Evolutionary conservation across 2,113 vertebrate species (phyloP), one percentile per base, ranked within the genome.

Genomic region (Alligator mississippiensis): DNA sequence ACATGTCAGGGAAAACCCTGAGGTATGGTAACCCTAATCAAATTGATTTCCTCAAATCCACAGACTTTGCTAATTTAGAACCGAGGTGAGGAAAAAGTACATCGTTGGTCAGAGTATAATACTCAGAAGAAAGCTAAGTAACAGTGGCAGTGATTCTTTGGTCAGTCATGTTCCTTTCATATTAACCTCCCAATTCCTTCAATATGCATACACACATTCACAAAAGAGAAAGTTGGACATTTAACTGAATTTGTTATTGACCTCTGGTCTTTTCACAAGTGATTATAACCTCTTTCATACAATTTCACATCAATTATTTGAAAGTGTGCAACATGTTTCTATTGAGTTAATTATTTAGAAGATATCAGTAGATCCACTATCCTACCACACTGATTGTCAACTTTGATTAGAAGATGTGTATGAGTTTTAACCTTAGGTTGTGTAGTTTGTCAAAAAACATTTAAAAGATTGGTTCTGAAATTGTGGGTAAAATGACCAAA

Each of bases 1-100:
- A 47, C 47, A 47, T 9, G 47, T 47, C 47, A 47, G 47, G 47
- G 47, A 47, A 47, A 47, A 47, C 47, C 47, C 47, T 47, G 47
- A 47, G 47, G 47, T 47, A 47, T 47, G 47, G 7, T 9, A 47
- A 47, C 47, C 47, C 47, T 47, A 47, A 47, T 47, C 47, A 47
- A 47, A 47, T 2, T 17, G 14, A 57, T 11, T 76, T 76, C 28
- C 54, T 57, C 75, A 77, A 90, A 54, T 0, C 0, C 47, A 2
- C 18, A 28, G 28, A 6, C n/a, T 64, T 77, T 64, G 58, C 28
- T 14, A 3, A 60, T 77, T 34, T 18, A 18, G 9, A 15, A 47
- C 3, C 17, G 19, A 58, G 6, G 12, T 3, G 4, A 4, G 34
- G 4, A 47, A 72, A 74, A 47, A 74, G 10, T 47, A 13, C 19